These are phyloP conservation scores for Pogoniulus pusillus DNA, from an alignment of 2,797 vertebrate species.

Conservation along the genomic window DNA sequence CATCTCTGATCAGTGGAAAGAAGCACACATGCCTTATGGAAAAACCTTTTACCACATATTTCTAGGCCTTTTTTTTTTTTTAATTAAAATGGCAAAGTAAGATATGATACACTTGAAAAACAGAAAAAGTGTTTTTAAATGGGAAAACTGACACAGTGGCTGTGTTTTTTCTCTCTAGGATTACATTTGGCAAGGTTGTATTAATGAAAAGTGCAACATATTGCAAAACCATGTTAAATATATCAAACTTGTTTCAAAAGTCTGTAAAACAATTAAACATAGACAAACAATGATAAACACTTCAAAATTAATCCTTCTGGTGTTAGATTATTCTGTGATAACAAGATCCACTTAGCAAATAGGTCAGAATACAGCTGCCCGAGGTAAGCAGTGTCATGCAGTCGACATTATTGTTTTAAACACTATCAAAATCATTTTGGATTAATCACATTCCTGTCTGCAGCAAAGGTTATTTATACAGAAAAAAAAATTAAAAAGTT, in stretches of 20 bases:
- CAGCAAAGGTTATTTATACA: conserved; percentile 53
- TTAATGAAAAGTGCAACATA: background rate
- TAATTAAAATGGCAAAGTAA: background rate
- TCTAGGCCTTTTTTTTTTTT: no score
- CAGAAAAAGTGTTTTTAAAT: background rate
- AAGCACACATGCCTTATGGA: background rate
- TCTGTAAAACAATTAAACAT: background rate
- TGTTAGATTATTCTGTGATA: background rate
- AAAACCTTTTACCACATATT: background rate
- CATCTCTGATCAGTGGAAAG: background rate
- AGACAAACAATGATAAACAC: background rate
- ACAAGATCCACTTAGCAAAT: conserved; percentile 26
- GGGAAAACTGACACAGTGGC: background rate
- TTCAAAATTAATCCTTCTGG: background rate
- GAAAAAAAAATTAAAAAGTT: background rate
- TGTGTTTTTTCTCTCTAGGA: background rate
- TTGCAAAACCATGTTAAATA: conserved; percentile 13
- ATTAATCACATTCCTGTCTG: conserved; percentile 54
- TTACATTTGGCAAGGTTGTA: background rate
- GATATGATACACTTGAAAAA: background rate
- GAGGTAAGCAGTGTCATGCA: conserved; percentile 2
- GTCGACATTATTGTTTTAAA: background rate
- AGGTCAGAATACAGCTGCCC: conserved; percentile 5
- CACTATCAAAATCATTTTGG: background rate
- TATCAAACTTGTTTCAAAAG: background rate